Percentiles rank a stretch among this genome's conserved stretches.
Evolutionary conservation across 2,888 invertebrate genomes (phyloP).

Genomic region (Apotomis betuletana): DNA sequence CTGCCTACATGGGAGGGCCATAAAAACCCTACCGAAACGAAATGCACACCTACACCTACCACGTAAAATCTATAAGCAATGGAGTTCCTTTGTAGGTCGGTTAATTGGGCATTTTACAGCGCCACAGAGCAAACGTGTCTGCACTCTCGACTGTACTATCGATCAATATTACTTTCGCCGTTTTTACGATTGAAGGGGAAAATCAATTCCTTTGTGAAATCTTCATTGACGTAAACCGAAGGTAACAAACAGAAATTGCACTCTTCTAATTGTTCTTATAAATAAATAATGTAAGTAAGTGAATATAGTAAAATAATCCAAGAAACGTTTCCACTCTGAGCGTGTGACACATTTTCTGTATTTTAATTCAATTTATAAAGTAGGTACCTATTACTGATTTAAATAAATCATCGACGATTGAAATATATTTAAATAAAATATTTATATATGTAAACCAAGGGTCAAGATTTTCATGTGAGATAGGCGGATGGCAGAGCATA

Average conservation of each 20-base stretch:
- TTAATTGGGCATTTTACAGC: slow-evolving; percentile 60
- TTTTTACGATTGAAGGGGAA: slow-evolving; percentile 1
- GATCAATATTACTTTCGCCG: slow-evolving; percentile 47
- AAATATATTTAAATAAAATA: no score
- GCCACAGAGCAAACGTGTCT: slow-evolving; percentile 53
- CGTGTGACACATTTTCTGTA: no score
- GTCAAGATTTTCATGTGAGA: no score
- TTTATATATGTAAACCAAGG: no score
- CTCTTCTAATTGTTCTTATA: not conserved
- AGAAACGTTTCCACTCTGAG: no score
- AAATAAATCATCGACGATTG: no score
- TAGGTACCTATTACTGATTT: no score
- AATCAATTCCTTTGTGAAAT: slow-evolving; percentile 4
- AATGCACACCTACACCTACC: slow-evolving; percentile 43
- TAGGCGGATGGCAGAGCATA: no score
- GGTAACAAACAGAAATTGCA: not conserved
- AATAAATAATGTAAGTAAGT: no score
- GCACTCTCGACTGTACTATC: slow-evolving; percentile 53
- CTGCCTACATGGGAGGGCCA: slow-evolving; percentile 78
- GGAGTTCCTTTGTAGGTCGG: slow-evolving; percentile 44
- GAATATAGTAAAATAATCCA: no score
- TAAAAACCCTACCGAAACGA: slow-evolving; percentile 67
- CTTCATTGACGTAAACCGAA: not conserved
- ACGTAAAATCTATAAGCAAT: slow-evolving; percentile 43
- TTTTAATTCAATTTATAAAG: no score